Base-by-base conservation (phyloP, 2,113 vertebrate genomes). In the Dipodomys merriami region DNA sequence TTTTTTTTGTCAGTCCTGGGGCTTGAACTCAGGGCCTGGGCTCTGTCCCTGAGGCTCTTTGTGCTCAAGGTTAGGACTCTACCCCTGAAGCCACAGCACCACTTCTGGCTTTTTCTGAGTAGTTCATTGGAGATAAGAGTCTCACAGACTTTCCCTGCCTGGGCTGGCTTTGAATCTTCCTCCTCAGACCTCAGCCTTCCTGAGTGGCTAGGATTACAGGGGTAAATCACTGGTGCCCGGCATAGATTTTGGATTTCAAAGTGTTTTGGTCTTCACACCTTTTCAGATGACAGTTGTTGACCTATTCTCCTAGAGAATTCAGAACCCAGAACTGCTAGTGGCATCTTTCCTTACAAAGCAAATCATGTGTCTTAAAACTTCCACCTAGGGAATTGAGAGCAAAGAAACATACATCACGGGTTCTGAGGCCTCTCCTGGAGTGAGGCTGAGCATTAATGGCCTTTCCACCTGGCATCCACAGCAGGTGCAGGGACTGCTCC, bases 281-380 rank as follows among this genome's bases (percentile, higher is more conserved):
- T 83, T 68, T 67, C 15, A 33, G 19, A 39, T 68, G 39, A 83
- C 27, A 46, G 57, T 13, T 65, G 30, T 16, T 67, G 60, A 15
- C 22, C 39, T 74, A 57, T 13, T 57, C 53, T 57, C 60, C 53
- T 69, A 83, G 49, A 33, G 49, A 49, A 49, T 12, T 23, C 6
- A 7, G 33, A 35, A 84, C 27, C 30, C 1, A 10, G 16, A 67
- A 30, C 2, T 65, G 4, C 27, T 68, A 23, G 11, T 23, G n/a
- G 30, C 67, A 69, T 22, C 39, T 12, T 79, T 78, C 33, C 25
- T 64, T 6, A 96, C 93, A 96, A 77, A 93, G 83, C 83, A 95
- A 97, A 96, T 92, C 35, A 93, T 93, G 97, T 95, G 86, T 95
- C 90, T 96, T 96, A 95, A 98, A 94, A 96, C 94, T 95, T 95